These are phyloP conservation scores for Caenorhabditis briggsae DNA, from an alignment of 1,140 invertebrate genomes.

Conservation along the genomic window DNA sequence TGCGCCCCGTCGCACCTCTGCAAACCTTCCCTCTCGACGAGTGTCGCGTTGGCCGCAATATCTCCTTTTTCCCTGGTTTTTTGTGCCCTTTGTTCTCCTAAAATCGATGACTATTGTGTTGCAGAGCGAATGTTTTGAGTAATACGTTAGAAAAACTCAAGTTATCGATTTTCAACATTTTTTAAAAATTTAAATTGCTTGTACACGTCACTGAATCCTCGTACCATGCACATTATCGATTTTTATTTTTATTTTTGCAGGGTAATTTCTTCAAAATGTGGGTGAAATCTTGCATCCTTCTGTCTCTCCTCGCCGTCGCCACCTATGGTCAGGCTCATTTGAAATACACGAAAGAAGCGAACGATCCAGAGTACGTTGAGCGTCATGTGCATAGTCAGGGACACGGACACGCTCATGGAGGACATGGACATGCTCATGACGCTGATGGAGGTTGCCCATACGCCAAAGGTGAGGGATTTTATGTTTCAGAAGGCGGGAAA, in stretches of 20 bases:
- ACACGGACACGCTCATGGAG: slow-evolving; percentile 66
- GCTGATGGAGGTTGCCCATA: slow-evolving; percentile 34
- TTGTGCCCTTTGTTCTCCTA: background rate
- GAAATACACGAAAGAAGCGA: slow-evolving; percentile 34
- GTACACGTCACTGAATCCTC: background rate
- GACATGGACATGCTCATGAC: slow-evolving; percentile 76
- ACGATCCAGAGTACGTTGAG: slow-evolving; percentile 72
- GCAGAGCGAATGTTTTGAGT: too few relatives aligned
- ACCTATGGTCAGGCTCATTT: slow-evolving; percentile 24
- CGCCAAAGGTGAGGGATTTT: background rate
- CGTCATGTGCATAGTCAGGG: slow-evolving; percentile 34
- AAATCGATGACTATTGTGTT: background rate
- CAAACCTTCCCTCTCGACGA: background rate
- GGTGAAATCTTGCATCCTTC: slow-evolving; percentile 35
- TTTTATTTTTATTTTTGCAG: slow-evolving; percentile 14
- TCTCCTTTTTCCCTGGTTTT: background rate
- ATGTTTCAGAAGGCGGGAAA: background rate
- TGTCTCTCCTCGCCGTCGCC: slow-evolving; percentile 10
- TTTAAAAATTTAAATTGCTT: too few relatives aligned
- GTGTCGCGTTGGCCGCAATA: slow-evolving; percentile 47
- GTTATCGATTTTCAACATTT: too few relatives aligned
- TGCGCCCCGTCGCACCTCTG: background rate
- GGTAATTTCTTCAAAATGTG: slow-evolving; percentile 51
- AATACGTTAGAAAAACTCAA: too few relatives aligned
- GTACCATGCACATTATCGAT: background rate